Base-by-base conservation (phyloP, 2,888 invertebrate species). In the Aethes cnicana region DNA sequence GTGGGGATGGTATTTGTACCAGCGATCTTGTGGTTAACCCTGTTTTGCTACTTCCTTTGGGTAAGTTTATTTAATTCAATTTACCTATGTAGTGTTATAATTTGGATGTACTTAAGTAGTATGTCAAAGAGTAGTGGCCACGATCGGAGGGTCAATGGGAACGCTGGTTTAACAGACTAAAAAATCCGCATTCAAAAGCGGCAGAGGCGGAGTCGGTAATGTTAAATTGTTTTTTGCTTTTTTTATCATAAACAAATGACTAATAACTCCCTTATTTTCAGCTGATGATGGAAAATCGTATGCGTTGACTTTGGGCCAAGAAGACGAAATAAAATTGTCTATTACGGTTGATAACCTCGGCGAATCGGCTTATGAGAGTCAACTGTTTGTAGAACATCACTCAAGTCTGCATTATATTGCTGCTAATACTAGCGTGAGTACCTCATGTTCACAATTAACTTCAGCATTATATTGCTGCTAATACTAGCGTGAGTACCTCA, bases 321-420 rank as follows among this genome's bases (percentile, higher is more conserved):
- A 93, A 46, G 93, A 95, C 49, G 95, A 95, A 72, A 91, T 98
- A 18, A 91, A 93, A 46, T 87, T 98, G 0, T 92, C 94, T 21
- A 92, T 96, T 7, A 92, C 91, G 6, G 92, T 96, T 1, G 91
- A 91, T 47, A 98, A 98, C 78, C 77, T 90, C 14, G 95, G 94
- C 0, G 98, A 98, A 74, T 95, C 97, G 0, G 97, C 97, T 0
- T 98, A 97, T 69, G 97, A 97, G 77, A 93, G 96, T 0, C 94
- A 95, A 66, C 73, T 97, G 14, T 95, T 94, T 66, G 92, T 97
- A 3, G 86, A 91, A n/a, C 96, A 97, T 77, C 95, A 96, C 16
- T 85, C 92, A 43, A 94, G 92, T 56, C 89, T 97, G 17, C 94
- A 94, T 63, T 97, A 96, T 67, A 95, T 96, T 63, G 95, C 94